Conservation (phyloP, 2,888 invertebrate genomes). For the Leptinotarsa juncta region DNA sequence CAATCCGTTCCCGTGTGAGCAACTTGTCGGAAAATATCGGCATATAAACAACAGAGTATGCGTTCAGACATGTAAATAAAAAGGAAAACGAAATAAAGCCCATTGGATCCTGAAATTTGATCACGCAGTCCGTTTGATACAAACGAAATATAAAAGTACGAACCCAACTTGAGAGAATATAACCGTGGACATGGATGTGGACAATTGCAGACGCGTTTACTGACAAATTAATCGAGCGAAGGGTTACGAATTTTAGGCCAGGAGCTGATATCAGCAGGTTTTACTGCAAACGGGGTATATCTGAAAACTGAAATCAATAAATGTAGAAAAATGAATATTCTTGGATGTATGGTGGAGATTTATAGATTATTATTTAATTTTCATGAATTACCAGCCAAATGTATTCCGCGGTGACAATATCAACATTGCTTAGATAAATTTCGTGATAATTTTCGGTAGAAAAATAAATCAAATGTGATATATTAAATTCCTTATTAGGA, state of each 20-base stretch:
- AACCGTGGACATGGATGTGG: constrained; percentile 2
- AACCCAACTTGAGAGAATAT: background rate
- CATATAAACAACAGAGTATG: background rate
- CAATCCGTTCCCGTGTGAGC: background rate
- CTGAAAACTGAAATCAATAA: no score
- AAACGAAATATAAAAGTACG: constrained; percentile 18
- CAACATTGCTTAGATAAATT: no score
- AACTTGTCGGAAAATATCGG: constrained; percentile 8
- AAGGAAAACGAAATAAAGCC: constrained; percentile 20
- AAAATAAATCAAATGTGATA: no score
- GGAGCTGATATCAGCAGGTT: background rate
- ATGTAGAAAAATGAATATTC: no score
- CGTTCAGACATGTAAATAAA: constrained; percentile 1
- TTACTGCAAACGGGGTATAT: no score
- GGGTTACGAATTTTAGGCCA: background rate
- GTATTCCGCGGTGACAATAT: no score
- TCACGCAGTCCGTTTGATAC: constrained; percentile 25
- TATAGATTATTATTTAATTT: no score
- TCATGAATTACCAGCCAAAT: no score
- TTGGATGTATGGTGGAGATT: no score
- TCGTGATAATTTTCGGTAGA: no score
- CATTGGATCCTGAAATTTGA: constrained; percentile 15
- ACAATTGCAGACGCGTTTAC: constrained; percentile 7
- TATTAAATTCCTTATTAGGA: no score
- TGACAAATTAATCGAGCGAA: background rate